phyloP scores from a whole-genome alignment of 2,113 vertebrate species.

The Alaudala cheleensis region DNA sequence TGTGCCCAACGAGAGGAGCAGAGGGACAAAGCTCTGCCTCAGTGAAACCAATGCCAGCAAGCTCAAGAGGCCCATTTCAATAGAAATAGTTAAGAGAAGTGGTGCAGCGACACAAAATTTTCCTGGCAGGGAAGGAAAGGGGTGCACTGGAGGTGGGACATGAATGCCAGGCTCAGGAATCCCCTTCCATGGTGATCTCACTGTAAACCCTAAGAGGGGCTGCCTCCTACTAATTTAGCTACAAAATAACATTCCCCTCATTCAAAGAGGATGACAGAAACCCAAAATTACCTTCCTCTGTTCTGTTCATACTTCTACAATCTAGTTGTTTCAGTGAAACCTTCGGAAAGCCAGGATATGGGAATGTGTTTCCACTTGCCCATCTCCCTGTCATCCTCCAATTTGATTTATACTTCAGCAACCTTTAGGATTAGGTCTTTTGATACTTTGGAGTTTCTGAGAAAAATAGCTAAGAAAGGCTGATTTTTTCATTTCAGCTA shows the following conservation, averaged over 20 bases:
- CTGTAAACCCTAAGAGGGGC: neutral
- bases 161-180: neutral
- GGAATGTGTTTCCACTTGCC: neutral
- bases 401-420: neutral
- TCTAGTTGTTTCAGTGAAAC: neutral
- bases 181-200: neutral
- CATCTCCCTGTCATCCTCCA: neutral
- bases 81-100: constrained; percentile 21
- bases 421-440: neutral
- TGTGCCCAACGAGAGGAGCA: neutral
- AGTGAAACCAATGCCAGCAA: neutral
- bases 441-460: neutral
- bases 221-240: neutral
- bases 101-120: neutral
- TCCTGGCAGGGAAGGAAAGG: neutral
- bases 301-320: neutral
- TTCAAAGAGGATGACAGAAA: neutral
- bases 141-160: neutral
- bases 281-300: neutral
- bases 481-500: neutral
- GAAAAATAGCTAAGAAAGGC: neutral
- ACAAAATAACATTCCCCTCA: neutral
- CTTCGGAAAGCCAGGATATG: neutral
- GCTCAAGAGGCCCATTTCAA: constrained; percentile 1
- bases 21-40: neutral